A percentile compares a stretch with the other conserved stretches of the same genome.
Evolutionary conservation across 2,797 vertebrate genomes (phyloP).

Genomic region (Gadopsis bispinosus): DNA sequence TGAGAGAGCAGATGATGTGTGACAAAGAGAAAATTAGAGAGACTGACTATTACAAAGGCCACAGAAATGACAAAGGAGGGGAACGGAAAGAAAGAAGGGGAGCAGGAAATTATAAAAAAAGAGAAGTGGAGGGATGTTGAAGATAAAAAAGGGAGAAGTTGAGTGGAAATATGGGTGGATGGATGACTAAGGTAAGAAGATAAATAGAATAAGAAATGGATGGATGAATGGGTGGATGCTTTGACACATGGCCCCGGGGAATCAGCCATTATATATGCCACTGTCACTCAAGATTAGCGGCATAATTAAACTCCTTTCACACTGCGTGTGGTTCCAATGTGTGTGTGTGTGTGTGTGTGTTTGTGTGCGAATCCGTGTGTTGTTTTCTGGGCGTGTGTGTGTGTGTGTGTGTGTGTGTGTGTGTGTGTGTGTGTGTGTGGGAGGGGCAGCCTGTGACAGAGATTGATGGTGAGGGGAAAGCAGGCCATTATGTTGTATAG

Average conservation of each 20-base stretch:
- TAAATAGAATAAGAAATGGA: conserved; percentile 61
- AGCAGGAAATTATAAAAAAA: conserved; percentile 17
- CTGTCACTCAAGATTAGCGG: conserved; percentile 84
- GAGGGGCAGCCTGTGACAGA: conserved; percentile 75
- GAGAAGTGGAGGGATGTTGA: conserved; percentile 10
- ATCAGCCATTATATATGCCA: conserved; percentile 75
- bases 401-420: conserved; percentile 4
- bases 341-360: conserved; percentile 20
- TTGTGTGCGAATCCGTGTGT: conserved; percentile 38
- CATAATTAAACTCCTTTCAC: conserved; percentile 80
- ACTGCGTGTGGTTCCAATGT: conserved; percentile 47
- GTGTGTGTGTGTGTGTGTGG: conserved; percentile 43
- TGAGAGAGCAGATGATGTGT: conserved; percentile 44
- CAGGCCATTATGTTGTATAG: conserved; percentile 75
- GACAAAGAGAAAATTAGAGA: conserved; percentile 36
- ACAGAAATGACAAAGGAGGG: conserved; percentile 6
- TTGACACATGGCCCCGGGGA: conserved; percentile 78
- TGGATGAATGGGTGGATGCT: conserved; percentile 73
- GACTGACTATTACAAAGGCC: conserved; percentile 20
- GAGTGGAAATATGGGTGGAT: conserved; percentile 47
- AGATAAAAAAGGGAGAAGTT: conserved; percentile 15
- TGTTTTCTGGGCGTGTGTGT: conserved; percentile 24
- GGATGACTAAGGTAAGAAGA: conserved; percentile 67
- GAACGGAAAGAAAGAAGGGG: conserved; percentile 1
- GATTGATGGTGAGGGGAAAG: conserved; percentile 81